A percentile compares a stretch with the other conserved stretches of the same genome.
Conservation (phyloP, 30 jellyfish, hydroid and myxozoan genomes). For the Aurelia sp. region DNA sequence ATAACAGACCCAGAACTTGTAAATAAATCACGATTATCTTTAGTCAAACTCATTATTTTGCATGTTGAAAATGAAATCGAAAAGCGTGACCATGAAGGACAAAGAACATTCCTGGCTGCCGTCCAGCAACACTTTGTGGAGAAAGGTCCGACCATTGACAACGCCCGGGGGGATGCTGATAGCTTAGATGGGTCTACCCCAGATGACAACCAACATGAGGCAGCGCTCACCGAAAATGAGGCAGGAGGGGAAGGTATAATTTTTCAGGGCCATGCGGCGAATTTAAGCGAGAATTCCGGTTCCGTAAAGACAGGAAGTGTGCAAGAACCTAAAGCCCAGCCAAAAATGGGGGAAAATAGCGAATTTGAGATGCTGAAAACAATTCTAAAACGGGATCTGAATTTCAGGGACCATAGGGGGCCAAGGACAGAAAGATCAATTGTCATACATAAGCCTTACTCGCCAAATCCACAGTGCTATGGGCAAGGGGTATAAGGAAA, state of each 20-base stretch:
- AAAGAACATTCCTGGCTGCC: constrained; percentile 2
- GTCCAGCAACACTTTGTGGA: constrained; percentile 17
- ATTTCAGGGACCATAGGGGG: constrained; percentile 15
- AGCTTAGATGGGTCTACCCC: constrained; percentile 11
- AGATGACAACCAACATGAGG: background rate
- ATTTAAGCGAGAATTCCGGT: background rate
- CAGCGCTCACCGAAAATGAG: background rate
- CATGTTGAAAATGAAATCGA: constrained; percentile 13
- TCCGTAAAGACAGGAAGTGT: constrained; percentile 10
- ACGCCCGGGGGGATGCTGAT: constrained; percentile 12
- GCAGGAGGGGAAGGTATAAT: constrained; percentile 5
- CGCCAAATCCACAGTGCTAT: constrained; percentile 19
- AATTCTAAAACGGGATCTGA: constrained; percentile 19
- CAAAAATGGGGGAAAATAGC: background rate
- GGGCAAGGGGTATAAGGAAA: constrained; percentile 17
- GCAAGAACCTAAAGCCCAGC: constrained; percentile 10
- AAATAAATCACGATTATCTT: constrained; percentile 12
- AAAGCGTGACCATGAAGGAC: background rate
- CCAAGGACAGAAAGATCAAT: constrained; percentile 8
- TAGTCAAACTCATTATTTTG: constrained; percentile 4
- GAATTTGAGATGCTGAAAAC: background rate
- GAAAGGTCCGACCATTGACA: constrained; percentile 14
- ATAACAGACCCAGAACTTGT: constrained; percentile 3
- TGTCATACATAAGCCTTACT: constrained; percentile 3
- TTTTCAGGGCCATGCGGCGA: background rate